phyloP scores from a whole-genome alignment of 2,888 invertebrate genomes.

The Harpalus rubripes region DNA sequence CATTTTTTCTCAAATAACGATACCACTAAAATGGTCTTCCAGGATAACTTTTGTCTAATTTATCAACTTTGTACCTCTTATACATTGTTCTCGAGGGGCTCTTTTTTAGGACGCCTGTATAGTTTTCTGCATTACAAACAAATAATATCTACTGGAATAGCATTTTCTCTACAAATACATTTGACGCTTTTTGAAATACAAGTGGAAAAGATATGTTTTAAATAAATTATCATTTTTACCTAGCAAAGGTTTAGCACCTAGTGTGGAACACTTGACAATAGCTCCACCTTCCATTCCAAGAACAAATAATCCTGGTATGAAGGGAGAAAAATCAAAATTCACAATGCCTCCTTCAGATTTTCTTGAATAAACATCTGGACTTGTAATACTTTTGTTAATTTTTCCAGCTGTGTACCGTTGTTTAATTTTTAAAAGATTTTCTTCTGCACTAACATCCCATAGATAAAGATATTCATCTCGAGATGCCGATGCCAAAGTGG shows the following conservation, averaged over 20 bases:
- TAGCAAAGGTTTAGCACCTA: constrained; percentile 74
- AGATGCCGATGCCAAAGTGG: constrained; percentile 74
- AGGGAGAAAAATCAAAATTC: constrained; percentile 76
- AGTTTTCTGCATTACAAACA: too few species aligned
- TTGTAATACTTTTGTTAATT: constrained; percentile 42
- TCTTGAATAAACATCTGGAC: constrained; percentile 68
- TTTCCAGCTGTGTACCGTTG: constrained; percentile 68
- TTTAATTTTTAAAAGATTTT: constrained; percentile 69
- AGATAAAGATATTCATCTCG: constrained; percentile 74
- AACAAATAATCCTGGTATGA: constrained; percentile 75
- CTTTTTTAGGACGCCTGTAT: too few species aligned
- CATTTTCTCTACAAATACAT: too few species aligned
- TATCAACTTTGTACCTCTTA: not conserved
- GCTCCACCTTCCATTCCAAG: constrained; percentile 77
- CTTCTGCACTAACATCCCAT: constrained; percentile 73
- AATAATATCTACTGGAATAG: too few species aligned
- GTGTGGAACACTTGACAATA: constrained; percentile 75
- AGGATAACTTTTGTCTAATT: too few species aligned
- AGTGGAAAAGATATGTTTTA: too few species aligned
- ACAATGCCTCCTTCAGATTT: constrained; percentile 74
- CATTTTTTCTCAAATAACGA: too few species aligned
- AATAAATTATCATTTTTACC: constrained; percentile 65
- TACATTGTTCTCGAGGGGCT: not conserved
- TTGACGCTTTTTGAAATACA: too few species aligned
- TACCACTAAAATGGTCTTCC: too few species aligned